phyloP scores from a whole-genome alignment of 2,888 invertebrate genomes.

The Sialis fuliginosa region DNA sequence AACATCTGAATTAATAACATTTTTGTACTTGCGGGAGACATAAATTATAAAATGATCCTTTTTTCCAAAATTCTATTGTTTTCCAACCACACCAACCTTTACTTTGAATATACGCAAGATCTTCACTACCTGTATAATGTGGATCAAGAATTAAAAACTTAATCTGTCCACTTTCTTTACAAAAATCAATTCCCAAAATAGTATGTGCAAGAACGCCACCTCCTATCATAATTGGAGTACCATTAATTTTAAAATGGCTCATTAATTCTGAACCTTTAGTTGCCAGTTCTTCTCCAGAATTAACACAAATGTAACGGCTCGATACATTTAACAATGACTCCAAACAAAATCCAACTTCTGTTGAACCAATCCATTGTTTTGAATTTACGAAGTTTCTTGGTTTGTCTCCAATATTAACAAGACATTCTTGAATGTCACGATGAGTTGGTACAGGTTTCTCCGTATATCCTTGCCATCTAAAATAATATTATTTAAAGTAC shows the following conservation, averaged over 20 bases:
- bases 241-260: constrained; percentile 81
- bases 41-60: constrained; percentile 88
- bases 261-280: constrained; percentile 64
- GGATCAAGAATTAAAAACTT: constrained; percentile 96
- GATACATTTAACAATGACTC: constrained; percentile 61
- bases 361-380: constrained; percentile 94
- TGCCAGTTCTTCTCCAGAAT: constrained; percentile 68
- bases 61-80: constrained; percentile 83
- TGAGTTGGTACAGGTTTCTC: constrained; percentile 62
- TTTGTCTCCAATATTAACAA: constrained; percentile 91
- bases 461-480: constrained; percentile 53
- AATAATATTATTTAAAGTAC: neutral
- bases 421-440: constrained; percentile 77
- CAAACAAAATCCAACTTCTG: constrained; percentile 87
- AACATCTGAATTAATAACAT: constrained; percentile 19
- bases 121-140: constrained; percentile 86
- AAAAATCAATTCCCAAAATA: constrained; percentile 84
- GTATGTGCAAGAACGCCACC: constrained; percentile 97
- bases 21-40: constrained; percentile 70
- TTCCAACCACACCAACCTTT: constrained; percentile 99
- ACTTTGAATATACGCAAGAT: constrained; percentile 47
- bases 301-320: constrained; percentile 68
- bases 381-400: constrained; percentile 72
- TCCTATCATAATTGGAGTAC: constrained; percentile 92
- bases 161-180: constrained; percentile 58